Percentiles rank a stretch among this genome's conserved stretches.
Evolutionary conservation across 2,797 vertebrate genomes (phyloP).

Genomic region (Nyctibius grandis): DNA sequence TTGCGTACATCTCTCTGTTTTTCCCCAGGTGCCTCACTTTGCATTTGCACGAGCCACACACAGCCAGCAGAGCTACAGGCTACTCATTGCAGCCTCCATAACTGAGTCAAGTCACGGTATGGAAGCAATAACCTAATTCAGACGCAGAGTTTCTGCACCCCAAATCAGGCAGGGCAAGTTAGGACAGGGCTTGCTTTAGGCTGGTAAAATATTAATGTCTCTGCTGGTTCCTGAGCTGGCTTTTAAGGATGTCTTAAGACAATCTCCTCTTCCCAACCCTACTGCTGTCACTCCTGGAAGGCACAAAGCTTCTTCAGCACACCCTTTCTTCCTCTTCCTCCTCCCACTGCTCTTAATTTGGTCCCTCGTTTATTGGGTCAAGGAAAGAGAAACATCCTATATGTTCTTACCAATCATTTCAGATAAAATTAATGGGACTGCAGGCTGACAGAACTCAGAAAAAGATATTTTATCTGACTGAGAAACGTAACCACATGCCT

Average conservation of each 20-base stretch:
- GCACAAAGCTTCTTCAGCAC: not conserved
- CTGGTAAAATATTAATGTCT: not conserved
- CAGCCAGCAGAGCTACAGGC: not conserved
- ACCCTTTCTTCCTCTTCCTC: not conserved
- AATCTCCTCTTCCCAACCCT: not conserved
- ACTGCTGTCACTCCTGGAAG: not conserved
- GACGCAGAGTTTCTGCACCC: not conserved
- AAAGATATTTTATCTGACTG: not conserved
- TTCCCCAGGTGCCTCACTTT: not conserved
- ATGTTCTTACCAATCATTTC: not conserved
- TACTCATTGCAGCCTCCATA: not conserved
- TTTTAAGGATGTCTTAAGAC: not conserved
- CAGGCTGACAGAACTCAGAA: not conserved
- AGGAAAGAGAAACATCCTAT: not conserved
- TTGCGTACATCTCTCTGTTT: not conserved
- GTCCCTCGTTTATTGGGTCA: not conserved
- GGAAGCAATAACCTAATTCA: not conserved
- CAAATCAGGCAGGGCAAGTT: not conserved
- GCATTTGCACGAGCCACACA: not conserved
- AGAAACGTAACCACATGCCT: not conserved
- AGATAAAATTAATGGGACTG: slow-evolving; percentile 31
- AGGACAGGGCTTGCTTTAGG: not conserved
- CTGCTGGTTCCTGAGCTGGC: not conserved
- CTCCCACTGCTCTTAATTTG: not conserved
- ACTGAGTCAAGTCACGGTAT: not conserved